These are phyloP conservation scores for Endotricha flammealis DNA, from an alignment of 2,888 invertebrate species.

Conservation along the genomic window DNA sequence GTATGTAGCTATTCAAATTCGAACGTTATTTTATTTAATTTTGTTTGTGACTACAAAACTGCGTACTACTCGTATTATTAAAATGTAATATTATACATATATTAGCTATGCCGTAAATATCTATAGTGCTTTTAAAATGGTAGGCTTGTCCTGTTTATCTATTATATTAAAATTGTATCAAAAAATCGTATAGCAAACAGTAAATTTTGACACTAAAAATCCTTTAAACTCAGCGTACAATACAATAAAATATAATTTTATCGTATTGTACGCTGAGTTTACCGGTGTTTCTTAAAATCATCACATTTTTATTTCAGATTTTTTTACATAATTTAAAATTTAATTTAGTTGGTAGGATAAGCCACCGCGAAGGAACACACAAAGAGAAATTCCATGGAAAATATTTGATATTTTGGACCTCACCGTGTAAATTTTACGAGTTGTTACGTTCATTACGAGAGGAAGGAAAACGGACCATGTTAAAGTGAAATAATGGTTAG, in stretches of 20 bases:
- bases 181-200: too few species aligned
- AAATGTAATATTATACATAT: too few species aligned
- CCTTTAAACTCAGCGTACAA: neutral
- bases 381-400: slow-evolving; percentile 7
- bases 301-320: neutral
- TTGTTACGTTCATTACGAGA: slow-evolving; percentile 4
- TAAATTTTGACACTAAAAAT: too few species aligned
- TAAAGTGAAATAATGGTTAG: neutral
- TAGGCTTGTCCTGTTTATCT: too few species aligned
- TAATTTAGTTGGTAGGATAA: slow-evolving; percentile 3
- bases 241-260: too few species aligned
- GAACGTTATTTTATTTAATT: slow-evolving; percentile 58
- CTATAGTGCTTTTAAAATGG: too few species aligned
- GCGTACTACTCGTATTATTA: too few species aligned
- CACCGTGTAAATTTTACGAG: slow-evolving; percentile 5
- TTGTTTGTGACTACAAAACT: slow-evolving; percentile 24
- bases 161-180: too few species aligned
- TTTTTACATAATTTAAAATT: slow-evolving; percentile 1
- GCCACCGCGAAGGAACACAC: neutral
- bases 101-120: too few species aligned
- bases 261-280: neutral
- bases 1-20: slow-evolving; percentile 54
- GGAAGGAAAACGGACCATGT: neutral
- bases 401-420: slow-evolving; percentile 5
- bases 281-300: neutral